Conservation (phyloP, 1,140 invertebrate genomes). For the Latrodectus geometricus region DNA sequence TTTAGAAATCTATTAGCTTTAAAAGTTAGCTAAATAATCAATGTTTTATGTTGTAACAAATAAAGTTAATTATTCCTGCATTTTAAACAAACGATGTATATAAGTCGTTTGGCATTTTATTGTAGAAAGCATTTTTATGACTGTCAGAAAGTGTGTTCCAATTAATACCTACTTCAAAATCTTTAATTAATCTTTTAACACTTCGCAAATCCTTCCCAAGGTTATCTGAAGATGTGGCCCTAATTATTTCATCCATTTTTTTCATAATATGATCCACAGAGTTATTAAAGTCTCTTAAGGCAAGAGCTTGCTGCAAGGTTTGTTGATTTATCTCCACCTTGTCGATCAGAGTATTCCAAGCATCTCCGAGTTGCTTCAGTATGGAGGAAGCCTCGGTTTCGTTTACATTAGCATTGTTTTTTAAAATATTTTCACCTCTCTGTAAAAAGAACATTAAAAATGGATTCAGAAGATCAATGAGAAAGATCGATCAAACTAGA, state of each 20-base stretch:
- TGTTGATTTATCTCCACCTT: conserved; percentile 85
- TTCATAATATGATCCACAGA: conserved; percentile 79
- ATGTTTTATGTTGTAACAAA: no score
- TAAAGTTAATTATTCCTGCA: no score
- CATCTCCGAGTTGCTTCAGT: conserved; percentile 77
- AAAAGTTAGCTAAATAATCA: no score
- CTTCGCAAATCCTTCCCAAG: conserved; percentile 87
- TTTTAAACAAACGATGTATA: no score
- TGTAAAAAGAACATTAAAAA: conserved; percentile 45
- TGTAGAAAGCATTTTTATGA: no score
- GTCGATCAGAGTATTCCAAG: conserved; percentile 78
- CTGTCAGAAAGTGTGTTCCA: not conserved
- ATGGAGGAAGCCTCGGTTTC: conserved; percentile 75
- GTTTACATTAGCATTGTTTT: conserved; percentile 76
- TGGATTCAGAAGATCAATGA: not conserved
- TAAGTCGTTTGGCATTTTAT: no score
- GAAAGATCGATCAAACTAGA: no score
- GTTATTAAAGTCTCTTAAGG: conserved; percentile 83
- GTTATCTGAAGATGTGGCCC: conserved; percentile 79
- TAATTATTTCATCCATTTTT: conserved; percentile 76
- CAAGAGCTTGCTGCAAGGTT: conserved; percentile 81
- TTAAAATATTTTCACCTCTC: conserved; percentile 71
- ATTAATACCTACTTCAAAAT: conserved; percentile 8
- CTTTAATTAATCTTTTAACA: conserved; percentile 75
- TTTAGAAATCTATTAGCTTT: no score